Evolutionary conservation across 1,140 invertebrate species (phyloP).

Genomic region (Drosophila rufa): DNA sequence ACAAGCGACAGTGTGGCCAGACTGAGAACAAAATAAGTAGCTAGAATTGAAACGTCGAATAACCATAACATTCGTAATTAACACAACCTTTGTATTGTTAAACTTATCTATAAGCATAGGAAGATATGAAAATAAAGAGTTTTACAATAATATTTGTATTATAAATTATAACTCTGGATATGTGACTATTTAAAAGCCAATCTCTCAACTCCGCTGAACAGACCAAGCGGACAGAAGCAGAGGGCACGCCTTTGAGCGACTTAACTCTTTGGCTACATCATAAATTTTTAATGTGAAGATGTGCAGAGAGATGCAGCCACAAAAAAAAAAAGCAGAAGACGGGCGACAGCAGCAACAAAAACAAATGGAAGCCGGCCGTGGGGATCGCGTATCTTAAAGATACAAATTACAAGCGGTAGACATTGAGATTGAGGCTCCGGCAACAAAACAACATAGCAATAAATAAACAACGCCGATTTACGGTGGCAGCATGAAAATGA

Average conservation of each 20-base stretch:
- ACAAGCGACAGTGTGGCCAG: background rate
- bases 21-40: background rate
- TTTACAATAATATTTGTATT: background rate
- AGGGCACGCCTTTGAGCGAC: constrained; percentile 63
- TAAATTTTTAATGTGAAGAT: constrained; percentile 80
- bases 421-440: constrained; percentile 78
- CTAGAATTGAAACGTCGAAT: background rate
- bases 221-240: constrained; percentile 39
- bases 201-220: background rate
- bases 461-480: constrained; percentile 69
- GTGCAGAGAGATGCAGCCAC: constrained; percentile 52
- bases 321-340: constrained; percentile 23
- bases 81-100: no score
- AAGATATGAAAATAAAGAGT: background rate
- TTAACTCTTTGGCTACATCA: constrained; percentile 81
- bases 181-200: constrained; percentile 12
- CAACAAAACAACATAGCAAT: constrained; percentile 52
- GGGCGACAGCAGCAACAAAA: constrained; percentile 20
- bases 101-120: background rate
- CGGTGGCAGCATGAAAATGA: constrained; percentile 77
- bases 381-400: constrained; percentile 74
- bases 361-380: constrained; percentile 54
- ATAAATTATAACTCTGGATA: no score
- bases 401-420: constrained; percentile 81
- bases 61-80: background rate